Evolutionary conservation across 1,140 invertebrate genomes (phyloP), one percentile per base, ranked within the genome.

Genomic region (Drosophila biarmipes): DNA sequence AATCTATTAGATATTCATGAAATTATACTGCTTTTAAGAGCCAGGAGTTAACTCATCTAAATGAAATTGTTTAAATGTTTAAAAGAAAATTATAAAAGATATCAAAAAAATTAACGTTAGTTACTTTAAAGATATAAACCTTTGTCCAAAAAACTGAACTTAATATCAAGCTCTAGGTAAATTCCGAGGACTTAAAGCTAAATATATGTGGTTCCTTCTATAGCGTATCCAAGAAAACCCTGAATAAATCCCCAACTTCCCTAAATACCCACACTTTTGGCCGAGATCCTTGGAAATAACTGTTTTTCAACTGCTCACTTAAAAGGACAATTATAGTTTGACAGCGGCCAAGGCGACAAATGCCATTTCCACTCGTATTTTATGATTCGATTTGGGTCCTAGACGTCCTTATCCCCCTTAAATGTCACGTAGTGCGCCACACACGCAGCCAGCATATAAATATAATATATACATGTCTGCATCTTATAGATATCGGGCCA

Each of bases 371-470:
- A 54, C 62, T 68, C 56, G 74, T 72, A 87, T 87, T 87, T 89
- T 89, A 87, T 87, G 77, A 81, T 87, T 86, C 78, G 82, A 86
- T 87, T 81, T 82, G 79, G 78, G 68, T 75, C 75, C 87, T 72
- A 64, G 74, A 69, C 67, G 34, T 34, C 46, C 77, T 89, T 87
- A 87, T 89, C 84, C 82, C 74, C 40, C 68, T 82, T 87, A 89
- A 87, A 81, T 87, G 82, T 87, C 82, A 86, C 82, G 82, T 86
- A 82, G 66, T 35, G 54, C 14, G 35, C 21, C 66, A 55, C 53
- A 64, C 27, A 67, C 61, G 38, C 64, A 61, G 11, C 55, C 45
- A 61, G 52, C 57, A 80, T 59, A 76, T 73, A 73, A 61, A 79
- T 67, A 74, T 79, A 48, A 40, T 62, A 40, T 63, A 55, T 74